Evolutionary conservation across 2,888 invertebrate genomes (phyloP).

Genomic region (Keiferia lycopersicella): DNA sequence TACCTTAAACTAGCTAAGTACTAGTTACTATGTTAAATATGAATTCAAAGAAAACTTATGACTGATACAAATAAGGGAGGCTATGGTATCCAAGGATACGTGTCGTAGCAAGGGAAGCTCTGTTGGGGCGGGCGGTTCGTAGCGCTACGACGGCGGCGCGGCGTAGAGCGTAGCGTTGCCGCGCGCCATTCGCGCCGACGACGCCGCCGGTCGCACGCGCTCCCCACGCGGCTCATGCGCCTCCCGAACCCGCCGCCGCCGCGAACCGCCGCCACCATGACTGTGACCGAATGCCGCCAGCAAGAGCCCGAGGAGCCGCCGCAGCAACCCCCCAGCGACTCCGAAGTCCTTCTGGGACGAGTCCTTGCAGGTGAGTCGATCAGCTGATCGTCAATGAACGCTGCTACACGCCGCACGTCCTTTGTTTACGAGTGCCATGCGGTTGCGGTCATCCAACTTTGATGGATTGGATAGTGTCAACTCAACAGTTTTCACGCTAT

Average conservation of each 20-base stretch:
- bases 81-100: slow-evolving; percentile 13
- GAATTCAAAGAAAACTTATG: no score
- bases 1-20: no score
- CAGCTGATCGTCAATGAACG: slow-evolving; percentile 50
- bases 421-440: slow-evolving; percentile 35
- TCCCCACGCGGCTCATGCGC: slow-evolving; percentile 67
- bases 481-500: slow-evolving; percentile 17
- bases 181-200: slow-evolving; percentile 76
- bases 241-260: slow-evolving; percentile 52
- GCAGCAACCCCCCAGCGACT: slow-evolving; percentile 53
- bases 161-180: slow-evolving; percentile 43
- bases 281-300: slow-evolving; percentile 72
- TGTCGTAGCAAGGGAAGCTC: slow-evolving; percentile 45
- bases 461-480: slow-evolving; percentile 28
- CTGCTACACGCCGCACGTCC: slow-evolving; percentile 10
- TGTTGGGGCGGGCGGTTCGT: slow-evolving; percentile 55
- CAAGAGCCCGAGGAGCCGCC: slow-evolving; percentile 50
- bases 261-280: slow-evolving; percentile 53
- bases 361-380: slow-evolving; percentile 73
- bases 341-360: slow-evolving; percentile 72
- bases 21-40: no score
- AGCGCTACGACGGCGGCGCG: slow-evolving; percentile 72
- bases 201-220: slow-evolving; percentile 78
- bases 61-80: slow-evolving; percentile 10
- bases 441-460: slow-evolving; percentile 36